Evolutionary conservation across 64 coral and sea anemone species (phyloP), one percentile per base, ranked within the genome.

Genomic region (Platygyra sinensis): DNA sequence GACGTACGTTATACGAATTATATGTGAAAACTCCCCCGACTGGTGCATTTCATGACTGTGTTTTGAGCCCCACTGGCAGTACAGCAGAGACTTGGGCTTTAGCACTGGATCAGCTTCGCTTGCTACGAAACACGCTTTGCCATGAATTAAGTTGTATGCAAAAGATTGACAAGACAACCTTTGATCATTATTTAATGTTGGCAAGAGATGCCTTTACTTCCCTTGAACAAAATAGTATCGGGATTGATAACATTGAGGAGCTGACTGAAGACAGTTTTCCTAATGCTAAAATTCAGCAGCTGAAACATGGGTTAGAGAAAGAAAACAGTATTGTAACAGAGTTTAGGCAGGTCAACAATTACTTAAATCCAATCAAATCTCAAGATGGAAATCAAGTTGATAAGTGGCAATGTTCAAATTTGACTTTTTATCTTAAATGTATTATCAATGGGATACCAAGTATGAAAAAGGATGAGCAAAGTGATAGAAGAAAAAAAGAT

Each of bases 91-190:
- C 87, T 36, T 14, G 62, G 42, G 52, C 87, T 13, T 77, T 88
- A 42, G 87, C 87, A n/a, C 46, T 88, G 62, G 87, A 88, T 39
- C 87, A 88, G 33, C 59, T 78, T 60, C 87, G 86, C 10, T 67
- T 72, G 50, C 51, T 88, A 60, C 67, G 86, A 20, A 88, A 88
- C 30, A 62, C n/a, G 0, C 59, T 89, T n/a, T 89, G 73, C 73
- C 86, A 88, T 31, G 8, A n/a, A n/a, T n/a, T 12, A 16, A 38
- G 19, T 54, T 62, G 42, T 27, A 77, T 74, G 9, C 52, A 60
- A 88, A 76, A 55, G 5, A 60, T 88, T 77, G 86, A 88, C 36
- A 87, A 87, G 38, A 17, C 17, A 59, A 76, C 86, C 29, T 87
- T 87, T 60, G 71, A 88, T 59, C 16, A 19, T 32, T 88, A 76